These are phyloP conservation scores for Varanus salvator DNA, from an alignment of 2,113 vertebrate species.

Conservation along the genomic window DNA sequence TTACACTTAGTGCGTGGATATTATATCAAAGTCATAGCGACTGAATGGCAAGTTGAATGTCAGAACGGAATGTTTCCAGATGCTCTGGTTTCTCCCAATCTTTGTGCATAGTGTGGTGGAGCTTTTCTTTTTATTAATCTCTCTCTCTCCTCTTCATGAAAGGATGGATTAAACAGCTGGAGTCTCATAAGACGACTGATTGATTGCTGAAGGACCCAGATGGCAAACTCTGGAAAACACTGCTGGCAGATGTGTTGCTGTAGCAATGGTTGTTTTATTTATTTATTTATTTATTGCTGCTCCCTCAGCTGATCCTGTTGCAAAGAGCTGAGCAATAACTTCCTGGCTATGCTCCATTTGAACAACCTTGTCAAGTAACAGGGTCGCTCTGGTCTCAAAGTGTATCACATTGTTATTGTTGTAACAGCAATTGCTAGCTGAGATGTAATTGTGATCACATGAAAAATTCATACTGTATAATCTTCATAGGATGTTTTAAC, in stretches of 20 bases:
- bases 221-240: slow-evolving; percentile 64
- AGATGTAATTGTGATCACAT: slow-evolving; percentile 26
- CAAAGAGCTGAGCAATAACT: slow-evolving; percentile 59
- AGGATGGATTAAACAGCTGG: slow-evolving; percentile 56
- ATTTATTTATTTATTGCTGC: slow-evolving; percentile 1
- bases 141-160: slow-evolving; percentile 47
- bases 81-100: slow-evolving; percentile 22
- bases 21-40: background rate
- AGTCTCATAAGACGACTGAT: slow-evolving; percentile 52
- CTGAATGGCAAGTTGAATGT: slow-evolving; percentile 2
- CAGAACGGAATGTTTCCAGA: background rate
- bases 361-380: slow-evolving; percentile 48
- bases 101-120: background rate
- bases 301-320: slow-evolving; percentile 54
- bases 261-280: slow-evolving; percentile 14
- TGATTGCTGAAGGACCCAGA: slow-evolving; percentile 57
- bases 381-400: slow-evolving; percentile 48
- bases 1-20: background rate
- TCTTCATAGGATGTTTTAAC: slow-evolving; percentile 60
- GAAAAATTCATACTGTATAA: slow-evolving; percentile 54
- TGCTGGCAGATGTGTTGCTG: slow-evolving; percentile 58
- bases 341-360: slow-evolving; percentile 64
- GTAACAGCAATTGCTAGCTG: slow-evolving; percentile 38
- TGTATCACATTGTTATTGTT: slow-evolving; percentile 49
- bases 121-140: slow-evolving; percentile 53